A percentile compares a stretch with the other conserved stretches of the same genome.
phyloP scores from a whole-genome alignment of 2,113 vertebrate species.

The Argyrosomus japonicus region DNA sequence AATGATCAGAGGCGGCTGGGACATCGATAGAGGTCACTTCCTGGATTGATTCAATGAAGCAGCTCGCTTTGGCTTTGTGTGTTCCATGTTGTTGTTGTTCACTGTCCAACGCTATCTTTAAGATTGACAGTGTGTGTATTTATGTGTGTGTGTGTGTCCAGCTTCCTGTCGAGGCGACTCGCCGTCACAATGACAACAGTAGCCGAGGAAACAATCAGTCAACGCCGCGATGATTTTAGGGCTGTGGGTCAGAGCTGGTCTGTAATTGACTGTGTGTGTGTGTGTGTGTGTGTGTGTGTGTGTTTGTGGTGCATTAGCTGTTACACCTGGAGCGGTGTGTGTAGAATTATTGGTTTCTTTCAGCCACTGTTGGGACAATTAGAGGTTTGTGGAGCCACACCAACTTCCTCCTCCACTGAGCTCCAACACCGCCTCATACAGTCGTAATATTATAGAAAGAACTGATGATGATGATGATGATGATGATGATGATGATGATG shows the following conservation, averaged over 20 bases:
- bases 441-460: too few species aligned
- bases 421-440: too few species aligned
- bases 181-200: constrained; percentile 39
- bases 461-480: too few species aligned
- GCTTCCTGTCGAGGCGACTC: constrained; percentile 38
- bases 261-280: constrained; percentile 19
- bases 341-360: constrained; percentile 43
- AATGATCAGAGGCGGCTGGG: constrained; percentile 30
- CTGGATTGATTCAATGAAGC: constrained; percentile 30
- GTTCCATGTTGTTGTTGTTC: not conserved
- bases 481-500: too few species aligned
- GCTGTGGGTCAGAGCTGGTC: constrained; percentile 27
- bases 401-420: not conserved
- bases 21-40: constrained; percentile 21
- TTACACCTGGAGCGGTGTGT: constrained; percentile 39
- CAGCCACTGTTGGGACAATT: constrained; percentile 10
- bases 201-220: constrained; percentile 52
- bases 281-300: constrained; percentile 17
- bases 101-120: not conserved
- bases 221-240: constrained; percentile 14
- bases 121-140: not conserved
- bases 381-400: constrained; percentile 19
- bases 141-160: constrained; percentile 2
- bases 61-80: not conserved
- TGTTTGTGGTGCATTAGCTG: constrained; percentile 1